Percentiles rank a stretch among this genome's conserved stretches.
Evolutionary conservation across 2,113 vertebrate genomes (phyloP).

Genomic region (Tragelaphus scriptus): DNA sequence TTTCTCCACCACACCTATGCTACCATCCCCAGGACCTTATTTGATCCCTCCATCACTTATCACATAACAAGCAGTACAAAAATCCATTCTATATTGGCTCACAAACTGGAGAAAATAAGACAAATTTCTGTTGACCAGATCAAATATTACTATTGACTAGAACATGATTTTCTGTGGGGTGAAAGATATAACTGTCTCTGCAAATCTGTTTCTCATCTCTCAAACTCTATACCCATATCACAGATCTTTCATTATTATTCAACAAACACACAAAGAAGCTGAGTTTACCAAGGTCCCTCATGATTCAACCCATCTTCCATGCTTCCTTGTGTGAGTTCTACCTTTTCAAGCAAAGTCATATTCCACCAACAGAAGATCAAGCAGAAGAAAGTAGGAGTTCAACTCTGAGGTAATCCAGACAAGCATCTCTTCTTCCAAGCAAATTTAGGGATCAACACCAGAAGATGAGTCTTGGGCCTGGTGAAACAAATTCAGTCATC

Average conservation of each 20-base stretch:
- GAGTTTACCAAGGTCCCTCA: neutral
- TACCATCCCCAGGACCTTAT: neutral
- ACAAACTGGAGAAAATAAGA: neutral
- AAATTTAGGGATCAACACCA: neutral
- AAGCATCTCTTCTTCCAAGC: neutral
- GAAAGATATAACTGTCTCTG: neutral
- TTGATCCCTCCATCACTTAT: neutral
- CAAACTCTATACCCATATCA: neutral
- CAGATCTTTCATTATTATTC: neutral
- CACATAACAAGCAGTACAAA: neutral
- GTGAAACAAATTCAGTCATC: neutral
- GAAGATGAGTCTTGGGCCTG: neutral
- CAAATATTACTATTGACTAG: neutral
- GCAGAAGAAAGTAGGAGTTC: neutral
- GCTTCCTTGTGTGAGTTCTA: neutral
- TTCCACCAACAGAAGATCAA: neutral
- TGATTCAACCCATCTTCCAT: neutral
- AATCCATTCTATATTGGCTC: neutral
- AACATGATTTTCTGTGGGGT: neutral
- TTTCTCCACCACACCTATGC: neutral
- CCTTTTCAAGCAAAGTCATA: neutral
- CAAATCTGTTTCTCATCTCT: neutral
- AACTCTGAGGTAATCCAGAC: neutral
- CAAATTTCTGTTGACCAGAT: neutral
- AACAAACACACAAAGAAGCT: neutral